Percentiles rank a stretch among this genome's conserved stretches.
Evolutionary conservation across 2,113 vertebrate species (phyloP).

Genomic region (Nymphicus hollandicus): DNA sequence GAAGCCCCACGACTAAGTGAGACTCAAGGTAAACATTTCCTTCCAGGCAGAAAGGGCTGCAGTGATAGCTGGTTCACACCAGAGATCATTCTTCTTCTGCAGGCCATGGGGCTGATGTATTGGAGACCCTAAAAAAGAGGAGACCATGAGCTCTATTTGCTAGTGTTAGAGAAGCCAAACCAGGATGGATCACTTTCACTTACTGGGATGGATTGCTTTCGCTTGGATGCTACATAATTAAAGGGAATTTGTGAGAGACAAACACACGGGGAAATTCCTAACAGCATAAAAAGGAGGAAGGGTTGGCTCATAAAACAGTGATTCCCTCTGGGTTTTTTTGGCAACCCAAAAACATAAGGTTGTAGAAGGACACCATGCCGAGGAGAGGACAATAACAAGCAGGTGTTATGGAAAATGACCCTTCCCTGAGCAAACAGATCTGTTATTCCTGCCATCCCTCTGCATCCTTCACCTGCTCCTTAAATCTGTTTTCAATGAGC

Average conservation of each 20-base stretch:
- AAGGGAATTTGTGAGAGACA: background rate
- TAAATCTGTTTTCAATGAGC: background rate
- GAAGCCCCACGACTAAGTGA: background rate
- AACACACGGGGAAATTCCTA: background rate
- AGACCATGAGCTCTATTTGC: background rate
- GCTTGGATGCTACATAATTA: conserved; percentile 18
- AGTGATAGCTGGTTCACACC: background rate
- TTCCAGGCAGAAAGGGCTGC: background rate
- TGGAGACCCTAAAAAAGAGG: background rate
- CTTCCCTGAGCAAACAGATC: background rate
- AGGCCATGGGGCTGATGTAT: background rate
- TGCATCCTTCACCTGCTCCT: background rate
- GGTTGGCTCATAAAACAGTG: background rate
- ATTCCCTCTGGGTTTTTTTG: conserved; percentile 27
- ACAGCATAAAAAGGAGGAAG: conserved; percentile 50
- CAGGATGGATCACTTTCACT: background rate
- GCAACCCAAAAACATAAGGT: background rate
- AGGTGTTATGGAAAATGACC: background rate
- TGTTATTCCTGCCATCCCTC: background rate
- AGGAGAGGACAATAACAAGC: background rate
- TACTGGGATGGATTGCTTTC: background rate
- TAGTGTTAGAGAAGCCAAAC: background rate
- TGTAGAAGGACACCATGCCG: background rate
- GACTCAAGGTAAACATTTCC: background rate
- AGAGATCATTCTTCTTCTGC: background rate